Conservation (phyloP, 1,140 invertebrate species). For the Drosophila ogumai region DNA sequence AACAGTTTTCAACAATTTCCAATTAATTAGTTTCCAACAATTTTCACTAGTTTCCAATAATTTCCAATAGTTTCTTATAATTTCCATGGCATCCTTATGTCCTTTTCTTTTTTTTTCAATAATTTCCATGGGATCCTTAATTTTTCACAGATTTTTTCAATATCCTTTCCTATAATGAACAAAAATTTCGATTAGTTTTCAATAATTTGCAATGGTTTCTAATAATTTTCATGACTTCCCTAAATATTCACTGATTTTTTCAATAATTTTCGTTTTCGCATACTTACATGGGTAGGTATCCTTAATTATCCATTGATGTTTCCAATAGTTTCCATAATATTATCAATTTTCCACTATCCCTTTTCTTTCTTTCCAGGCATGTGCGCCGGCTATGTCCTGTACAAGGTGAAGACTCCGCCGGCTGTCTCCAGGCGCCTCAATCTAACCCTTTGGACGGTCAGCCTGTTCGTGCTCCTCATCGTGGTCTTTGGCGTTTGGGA, state of each 20-base stretch:
- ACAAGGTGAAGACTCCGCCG: conserved; percentile 89
- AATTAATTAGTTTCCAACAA: not conserved
- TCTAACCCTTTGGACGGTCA: conserved; percentile 87
- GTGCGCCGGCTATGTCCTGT: conserved; percentile 90
- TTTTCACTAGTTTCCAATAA: not conserved
- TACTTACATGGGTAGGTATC: too few species aligned
- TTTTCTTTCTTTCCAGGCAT: conserved; percentile 86
- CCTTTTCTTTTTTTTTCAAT: conserved; percentile 48
- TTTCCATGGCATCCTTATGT: not conserved
- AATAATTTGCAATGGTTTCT: too few species aligned
- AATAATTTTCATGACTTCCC: too few species aligned
- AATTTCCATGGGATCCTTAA: too few species aligned
- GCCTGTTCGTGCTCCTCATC: conserved; percentile 87
- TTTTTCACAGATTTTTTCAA: too few species aligned
- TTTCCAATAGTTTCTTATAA: not conserved
- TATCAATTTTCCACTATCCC: not conserved
- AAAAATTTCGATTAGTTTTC: too few species aligned
- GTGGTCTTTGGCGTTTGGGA: conserved; percentile 92
- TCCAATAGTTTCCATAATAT: too few species aligned
- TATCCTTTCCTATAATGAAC: too few species aligned
- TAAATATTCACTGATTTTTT: too few species aligned
- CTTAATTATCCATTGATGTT: too few species aligned
- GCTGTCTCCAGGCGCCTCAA: conserved; percentile 87
- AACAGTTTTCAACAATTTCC: too few species aligned
- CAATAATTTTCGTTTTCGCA: too few species aligned